Conservation (phyloP, 2,888 invertebrate genomes). For the Agrenia bidenticulata region DNA sequence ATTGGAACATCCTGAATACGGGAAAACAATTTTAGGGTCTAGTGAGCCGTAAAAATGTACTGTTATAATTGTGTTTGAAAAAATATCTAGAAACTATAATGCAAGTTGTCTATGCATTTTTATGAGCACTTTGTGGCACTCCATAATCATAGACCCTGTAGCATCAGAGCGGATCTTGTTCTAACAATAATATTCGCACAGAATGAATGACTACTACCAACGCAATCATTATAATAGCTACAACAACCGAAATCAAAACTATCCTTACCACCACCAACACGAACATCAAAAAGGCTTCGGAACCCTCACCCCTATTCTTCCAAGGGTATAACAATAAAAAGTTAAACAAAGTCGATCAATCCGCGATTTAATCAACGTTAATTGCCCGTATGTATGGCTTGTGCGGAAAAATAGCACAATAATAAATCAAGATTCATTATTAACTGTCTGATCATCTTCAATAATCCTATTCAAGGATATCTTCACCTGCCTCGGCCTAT, state of each 20-base stretch:
- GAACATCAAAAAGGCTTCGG: not conserved
- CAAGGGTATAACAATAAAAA: not conserved
- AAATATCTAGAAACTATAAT: too few relatives aligned
- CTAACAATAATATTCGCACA: not conserved
- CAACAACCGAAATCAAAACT: conserved; percentile 5
- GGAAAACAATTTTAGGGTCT: not conserved
- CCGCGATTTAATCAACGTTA: not conserved
- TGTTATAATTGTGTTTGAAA: not conserved
- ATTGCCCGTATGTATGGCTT: not conserved
- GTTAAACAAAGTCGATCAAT: not conserved
- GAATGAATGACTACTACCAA: conserved; percentile 15
- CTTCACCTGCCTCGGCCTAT: too few relatives aligned
- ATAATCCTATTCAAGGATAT: not conserved
- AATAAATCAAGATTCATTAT: not conserved
- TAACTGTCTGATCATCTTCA: not conserved
- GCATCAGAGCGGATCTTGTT: too few relatives aligned
- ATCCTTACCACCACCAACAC: conserved; percentile 3
- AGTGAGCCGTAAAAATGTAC: conserved; percentile 18
- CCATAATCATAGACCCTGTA: too few relatives aligned
- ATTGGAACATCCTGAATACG: too few relatives aligned
- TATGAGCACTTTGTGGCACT: too few relatives aligned
- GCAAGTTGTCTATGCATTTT: too few relatives aligned
- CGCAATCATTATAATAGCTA: conserved; percentile 6
- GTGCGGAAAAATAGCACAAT: not conserved
- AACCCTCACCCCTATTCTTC: conserved; percentile 2